A percentile compares a stretch with the other conserved stretches of the same genome.
These are phyloP conservation scores for Amblyraja radiata DNA, from an alignment of 2,797 vertebrate species.

Conservation along the genomic window DNA sequence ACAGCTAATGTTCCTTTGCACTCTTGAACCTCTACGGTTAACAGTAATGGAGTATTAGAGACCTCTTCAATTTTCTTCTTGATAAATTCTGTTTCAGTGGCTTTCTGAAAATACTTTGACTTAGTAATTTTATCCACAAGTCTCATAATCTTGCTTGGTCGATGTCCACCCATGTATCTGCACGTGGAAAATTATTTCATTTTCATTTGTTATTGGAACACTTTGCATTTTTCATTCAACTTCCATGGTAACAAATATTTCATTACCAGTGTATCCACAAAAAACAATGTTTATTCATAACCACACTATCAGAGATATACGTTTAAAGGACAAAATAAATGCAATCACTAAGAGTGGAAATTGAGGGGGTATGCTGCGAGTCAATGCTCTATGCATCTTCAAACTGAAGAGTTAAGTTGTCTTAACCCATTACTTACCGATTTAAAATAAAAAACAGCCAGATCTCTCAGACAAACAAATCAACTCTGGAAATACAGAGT, in stretches of 20 bases:
- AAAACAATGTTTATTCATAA: neutral
- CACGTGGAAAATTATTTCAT: neutral
- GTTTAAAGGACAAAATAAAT: neutral
- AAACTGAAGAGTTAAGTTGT: neutral
- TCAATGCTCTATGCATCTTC: neutral
- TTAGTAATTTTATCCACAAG: conserved; percentile 95
- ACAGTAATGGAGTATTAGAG: conserved; percentile 86
- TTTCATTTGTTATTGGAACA: neutral
- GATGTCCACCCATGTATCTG: conserved; percentile 77
- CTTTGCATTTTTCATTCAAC: neutral
- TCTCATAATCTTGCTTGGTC: conserved; percentile 90
- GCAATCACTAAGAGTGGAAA: neutral
- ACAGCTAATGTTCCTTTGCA: conserved; percentile 79
- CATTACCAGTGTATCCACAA: neutral
- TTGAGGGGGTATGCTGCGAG: neutral
- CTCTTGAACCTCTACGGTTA: conserved; percentile 88
- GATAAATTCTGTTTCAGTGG: conserved; percentile 93
- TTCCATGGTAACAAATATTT: conserved; percentile 7
- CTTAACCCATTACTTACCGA: neutral
- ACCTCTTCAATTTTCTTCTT: conserved; percentile 97
- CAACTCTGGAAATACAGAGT: neutral
- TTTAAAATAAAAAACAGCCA: neutral
- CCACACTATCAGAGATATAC: neutral
- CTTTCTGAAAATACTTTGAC: conserved; percentile 95
- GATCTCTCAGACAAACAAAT: neutral